A percentile compares a stretch with the other conserved stretches of the same genome.
Conservation (phyloP, 2,888 invertebrate species). For the Xestia sexstrigata region DNA sequence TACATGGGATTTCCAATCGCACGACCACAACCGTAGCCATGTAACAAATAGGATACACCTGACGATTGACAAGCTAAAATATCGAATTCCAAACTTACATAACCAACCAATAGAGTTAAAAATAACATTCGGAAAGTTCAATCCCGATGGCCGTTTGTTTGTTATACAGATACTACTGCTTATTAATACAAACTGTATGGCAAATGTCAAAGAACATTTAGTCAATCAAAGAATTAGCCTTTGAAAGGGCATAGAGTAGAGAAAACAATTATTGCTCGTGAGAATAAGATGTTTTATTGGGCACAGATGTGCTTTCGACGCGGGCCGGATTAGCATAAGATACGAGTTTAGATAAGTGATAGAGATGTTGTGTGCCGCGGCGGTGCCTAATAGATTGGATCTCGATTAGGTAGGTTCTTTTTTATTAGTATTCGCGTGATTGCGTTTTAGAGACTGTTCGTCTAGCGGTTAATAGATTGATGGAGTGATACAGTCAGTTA, state of each 20-base stretch:
- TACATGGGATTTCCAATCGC: slow-evolving; percentile 46
- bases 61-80: slow-evolving; percentile 53
- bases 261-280: slow-evolving; percentile 56
- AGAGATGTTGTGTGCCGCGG: slow-evolving; percentile 34
- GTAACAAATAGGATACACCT: slow-evolving; percentile 56
- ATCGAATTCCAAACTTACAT: slow-evolving; percentile 52
- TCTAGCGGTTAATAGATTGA: not conserved
- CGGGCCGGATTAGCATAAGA: slow-evolving; percentile 55
- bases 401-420: not conserved
- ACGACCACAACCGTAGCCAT: slow-evolving; percentile 27
- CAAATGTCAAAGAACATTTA: slow-evolving; percentile 54
- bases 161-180: slow-evolving; percentile 29
- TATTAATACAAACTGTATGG: slow-evolving; percentile 48
- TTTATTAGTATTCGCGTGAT: slow-evolving; percentile 9
- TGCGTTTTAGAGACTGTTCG: not conserved
- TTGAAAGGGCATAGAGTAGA: slow-evolving; percentile 48
- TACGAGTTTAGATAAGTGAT: slow-evolving; percentile 56
- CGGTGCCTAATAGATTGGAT: slow-evolving; percentile 24
- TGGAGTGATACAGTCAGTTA: not conserved
- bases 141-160: slow-evolving; percentile 46
- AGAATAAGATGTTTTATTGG: slow-evolving; percentile 53
- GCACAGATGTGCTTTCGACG: slow-evolving; percentile 47
- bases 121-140: slow-evolving; percentile 48
- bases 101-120: slow-evolving; percentile 30
- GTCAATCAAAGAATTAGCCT: slow-evolving; percentile 45